Conservation (phyloP, 2,888 invertebrate species). For the Eumerus sabulonum region DNA sequence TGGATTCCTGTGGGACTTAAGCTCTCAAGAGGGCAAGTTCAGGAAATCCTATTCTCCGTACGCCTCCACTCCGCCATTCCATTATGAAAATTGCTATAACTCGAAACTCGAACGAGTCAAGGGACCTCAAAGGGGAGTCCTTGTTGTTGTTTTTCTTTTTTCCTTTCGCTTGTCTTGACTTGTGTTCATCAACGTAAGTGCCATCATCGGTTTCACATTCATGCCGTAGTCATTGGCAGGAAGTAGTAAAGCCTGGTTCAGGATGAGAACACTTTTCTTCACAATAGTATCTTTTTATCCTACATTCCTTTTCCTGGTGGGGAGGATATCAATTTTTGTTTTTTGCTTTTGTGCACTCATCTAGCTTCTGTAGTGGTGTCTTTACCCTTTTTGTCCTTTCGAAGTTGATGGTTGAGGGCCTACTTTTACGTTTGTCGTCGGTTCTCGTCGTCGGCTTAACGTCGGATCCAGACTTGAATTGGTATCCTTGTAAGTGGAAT, state of each 20-base stretch:
- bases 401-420: no score
- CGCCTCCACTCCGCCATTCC: constrained; percentile 23
- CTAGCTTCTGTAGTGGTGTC: no score
- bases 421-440: no score
- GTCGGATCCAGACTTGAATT: no score
- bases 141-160: constrained; percentile 1
- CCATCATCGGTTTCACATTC: constrained; percentile 38
- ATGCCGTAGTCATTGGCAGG: constrained; percentile 17
- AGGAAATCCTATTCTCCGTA: constrained; percentile 38
- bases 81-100: constrained; percentile 41
- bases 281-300: constrained; percentile 20
- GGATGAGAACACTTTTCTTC: constrained; percentile 26
- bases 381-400: no score
- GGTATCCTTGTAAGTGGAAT: background rate
- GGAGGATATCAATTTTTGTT: no score
- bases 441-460: no score
- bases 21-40: constrained; percentile 34
- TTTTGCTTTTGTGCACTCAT: background rate
- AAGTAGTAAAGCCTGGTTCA: constrained; percentile 17
- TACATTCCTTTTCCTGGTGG: constrained; percentile 43
- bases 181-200: constrained; percentile 53
- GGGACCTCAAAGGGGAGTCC: constrained; percentile 10
- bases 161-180: constrained; percentile 3
- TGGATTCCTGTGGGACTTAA: background rate
- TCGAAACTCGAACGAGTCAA: no score